Evolutionary conservation across 2,888 invertebrate genomes (phyloP).

Genomic region (Candidula unifasciata): DNA sequence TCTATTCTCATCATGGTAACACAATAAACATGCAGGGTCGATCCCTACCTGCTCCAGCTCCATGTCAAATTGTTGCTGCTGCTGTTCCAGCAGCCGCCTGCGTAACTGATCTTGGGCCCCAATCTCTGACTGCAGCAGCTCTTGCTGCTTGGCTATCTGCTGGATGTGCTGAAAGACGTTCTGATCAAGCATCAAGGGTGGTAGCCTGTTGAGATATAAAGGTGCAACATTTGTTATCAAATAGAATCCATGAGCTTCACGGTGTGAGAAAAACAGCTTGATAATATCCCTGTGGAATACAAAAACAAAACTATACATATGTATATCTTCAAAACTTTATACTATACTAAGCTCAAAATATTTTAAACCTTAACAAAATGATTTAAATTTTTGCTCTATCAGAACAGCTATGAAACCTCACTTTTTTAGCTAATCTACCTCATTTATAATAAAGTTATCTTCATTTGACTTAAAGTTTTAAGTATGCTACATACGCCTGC

Average conservation of each 20-base stretch:
- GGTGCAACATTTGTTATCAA: not conserved
- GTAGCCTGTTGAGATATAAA: not conserved
- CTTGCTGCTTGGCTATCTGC: conserved; percentile 78
- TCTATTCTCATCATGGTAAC: too few species aligned
- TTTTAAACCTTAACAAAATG: too few species aligned
- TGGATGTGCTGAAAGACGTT: conserved; percentile 93
- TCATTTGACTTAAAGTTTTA: not conserved
- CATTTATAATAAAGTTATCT: not conserved
- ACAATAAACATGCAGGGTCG: not conserved
- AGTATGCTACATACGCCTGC: conserved; percentile 53
- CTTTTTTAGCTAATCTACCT: too few species aligned
- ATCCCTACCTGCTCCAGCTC: conserved; percentile 60
- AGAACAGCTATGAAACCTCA: too few species aligned
- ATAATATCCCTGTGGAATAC: too few species aligned
- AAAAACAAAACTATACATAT: too few species aligned
- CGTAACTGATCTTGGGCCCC: conserved; percentile 65
- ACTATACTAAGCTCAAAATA: too few species aligned
- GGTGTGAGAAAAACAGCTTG: too few species aligned
- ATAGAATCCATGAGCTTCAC: too few species aligned
- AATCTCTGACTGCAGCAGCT: conserved; percentile 67
- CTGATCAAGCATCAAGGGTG: conserved; percentile 84
- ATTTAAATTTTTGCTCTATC: too few species aligned
- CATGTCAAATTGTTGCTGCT: conserved; percentile 73
- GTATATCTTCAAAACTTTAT: too few species aligned
- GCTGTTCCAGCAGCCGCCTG: conserved; percentile 77